Base-by-base conservation (phyloP, 2,797 vertebrate species). In the Pseudochromis fuscus region DNA sequence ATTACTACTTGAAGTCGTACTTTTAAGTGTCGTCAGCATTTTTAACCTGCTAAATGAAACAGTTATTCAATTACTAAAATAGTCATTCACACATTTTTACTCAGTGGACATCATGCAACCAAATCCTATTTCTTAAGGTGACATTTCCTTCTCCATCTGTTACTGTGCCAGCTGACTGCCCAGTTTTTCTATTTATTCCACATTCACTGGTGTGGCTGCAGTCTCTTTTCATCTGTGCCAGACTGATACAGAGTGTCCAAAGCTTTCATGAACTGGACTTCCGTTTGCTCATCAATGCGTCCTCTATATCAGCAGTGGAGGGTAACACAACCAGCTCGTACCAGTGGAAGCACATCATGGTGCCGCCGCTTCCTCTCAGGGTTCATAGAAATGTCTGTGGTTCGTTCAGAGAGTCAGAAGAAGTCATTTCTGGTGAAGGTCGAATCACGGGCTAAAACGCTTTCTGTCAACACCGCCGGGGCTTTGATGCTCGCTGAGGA, bases 351-450 rank as follows among this genome's bases (percentile, higher is more conserved):
- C 42, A 23, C 37, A 13, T 11, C 45, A 16, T 42, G 18, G 30
- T 27, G 28, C 25, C 18, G 30, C n/a, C 45, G 0, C 21, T 49
- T 24, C 21, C 2, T 35, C 15, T 23, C 4, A 3, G 11, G 33
- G 33, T 35, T 35, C 15, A 13, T 13, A 13, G 11, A 7, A 21
- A n/a, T 21, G 42, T 19, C n/a, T 45, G 37, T 1, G 19, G 42
- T 23, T 31, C n/a, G 38, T 31, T 12, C 35, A 12, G 19, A n/a
- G 7, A 16, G 21, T 10, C 21, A 4, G 25, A 24, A 24, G 27
- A 25, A 51, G 60, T 67, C 1, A 12, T 75, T 60, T 66, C n/a
- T 59, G 60, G 49, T 61, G 76, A 78, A 75, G 72, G 68, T 67
- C 4, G 3, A 51, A 50, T 51, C 7, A 0, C 18, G 27, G 44